Base-by-base conservation (phyloP, 64 coral and sea anemone genomes). In the Dendrophyllia cribrosa region DNA sequence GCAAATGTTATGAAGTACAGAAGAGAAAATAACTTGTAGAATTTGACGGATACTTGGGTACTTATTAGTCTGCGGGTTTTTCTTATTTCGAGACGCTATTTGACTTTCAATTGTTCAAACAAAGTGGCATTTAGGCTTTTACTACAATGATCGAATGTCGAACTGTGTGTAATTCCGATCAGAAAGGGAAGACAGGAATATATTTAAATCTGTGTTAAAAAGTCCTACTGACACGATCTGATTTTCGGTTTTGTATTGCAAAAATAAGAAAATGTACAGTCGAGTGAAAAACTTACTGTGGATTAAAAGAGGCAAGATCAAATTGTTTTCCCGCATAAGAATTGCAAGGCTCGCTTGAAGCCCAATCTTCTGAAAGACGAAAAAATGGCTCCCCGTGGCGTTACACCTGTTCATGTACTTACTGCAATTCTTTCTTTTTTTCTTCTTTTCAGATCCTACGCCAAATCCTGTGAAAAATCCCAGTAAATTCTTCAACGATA, bases 41-140 rank as follows among this genome's bases (percentile, higher is more conserved):
- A 51, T 49, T 67, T 84, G 80, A 84, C 80, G 45, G 4, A 65
- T 84, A 23, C n/a, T 66, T 46, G 15, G 60, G 50, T 61, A 51
- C 14, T 61, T 7, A 1, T 15, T 17, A 0, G 16, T 21, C 21
- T n/a, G 11, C 44, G 23, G 8, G 19, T 46, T 66, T 51, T 84
- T 77, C 20, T 24, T 49, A 17, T 67, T 22, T 49, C 44, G 45
- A 66, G 80, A 16, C 15, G 10, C 51, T 58, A 78, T 61, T 80
- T 80, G 77, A 61, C 58, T 80, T 80, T 80, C 58, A 17, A 80
- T 80, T 80, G 77, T 80, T 80, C 44, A 84, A 84, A 84, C 63
- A 60, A 84, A 49, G 45, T 51, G 16, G 59, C 43, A 68, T 20
- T 51, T 84, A 24, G 21, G 19, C 23, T 79, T 58, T 79, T 43